A percentile compares a stretch with the other conserved stretches of the same genome.
Evolutionary conservation across 1,140 invertebrate genomes (phyloP).

Genomic region (Ceratosolen fusciceps): DNA sequence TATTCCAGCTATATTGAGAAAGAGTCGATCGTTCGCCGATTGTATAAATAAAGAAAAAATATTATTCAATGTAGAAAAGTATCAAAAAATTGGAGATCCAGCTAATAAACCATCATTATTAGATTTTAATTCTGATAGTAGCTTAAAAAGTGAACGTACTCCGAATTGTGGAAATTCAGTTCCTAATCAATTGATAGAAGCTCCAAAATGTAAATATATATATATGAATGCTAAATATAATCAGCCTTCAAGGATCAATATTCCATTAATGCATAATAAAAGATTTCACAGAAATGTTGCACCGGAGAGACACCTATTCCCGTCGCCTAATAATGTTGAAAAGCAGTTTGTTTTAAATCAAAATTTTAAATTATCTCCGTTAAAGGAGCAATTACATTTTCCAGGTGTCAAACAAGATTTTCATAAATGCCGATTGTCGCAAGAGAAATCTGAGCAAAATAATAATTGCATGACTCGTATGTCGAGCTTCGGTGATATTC

Average conservation of each 20-base stretch:
- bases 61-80: constrained; percentile 15
- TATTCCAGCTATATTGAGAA: constrained; percentile 45
- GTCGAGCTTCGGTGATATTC: constrained; percentile 40
- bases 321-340: constrained; percentile 26
- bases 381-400: constrained; percentile 14
- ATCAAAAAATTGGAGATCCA: constrained; percentile 2
- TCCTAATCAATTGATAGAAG: constrained; percentile 38
- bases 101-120: neutral
- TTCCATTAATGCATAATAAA: constrained; percentile 19
- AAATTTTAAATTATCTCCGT: constrained; percentile 25
- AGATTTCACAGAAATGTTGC: constrained; percentile 15
- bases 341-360: constrained; percentile 13
- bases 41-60: constrained; percentile 34
- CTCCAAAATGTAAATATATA: constrained; percentile 46
- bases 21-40: constrained; percentile 35
- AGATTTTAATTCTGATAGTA: constrained; percentile 20
- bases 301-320: constrained; percentile 12
- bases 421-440: constrained; percentile 15
- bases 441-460: constrained; percentile 21
- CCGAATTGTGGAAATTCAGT: constrained; percentile 15
- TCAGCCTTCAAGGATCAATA: constrained; percentile 40
- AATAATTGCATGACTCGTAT: constrained; percentile 34
- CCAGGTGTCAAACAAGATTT: neutral
- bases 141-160: constrained; percentile 29
- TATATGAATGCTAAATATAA: constrained; percentile 47